These are phyloP conservation scores for Saxicola maurus DNA, from an alignment of 2,797 vertebrate species.

Conservation along the genomic window DNA sequence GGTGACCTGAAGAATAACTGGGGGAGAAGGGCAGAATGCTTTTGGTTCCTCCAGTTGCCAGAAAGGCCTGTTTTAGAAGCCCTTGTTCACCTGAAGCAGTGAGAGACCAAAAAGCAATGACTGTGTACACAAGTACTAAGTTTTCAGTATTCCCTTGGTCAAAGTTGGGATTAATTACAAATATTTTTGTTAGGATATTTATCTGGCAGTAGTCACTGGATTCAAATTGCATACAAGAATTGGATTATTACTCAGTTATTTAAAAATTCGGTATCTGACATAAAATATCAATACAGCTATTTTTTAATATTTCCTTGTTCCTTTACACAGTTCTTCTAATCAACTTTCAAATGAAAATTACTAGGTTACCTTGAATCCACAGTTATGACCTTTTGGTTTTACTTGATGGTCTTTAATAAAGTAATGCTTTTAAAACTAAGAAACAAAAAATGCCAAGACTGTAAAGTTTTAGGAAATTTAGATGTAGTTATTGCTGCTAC, in stretches of 20 bases:
- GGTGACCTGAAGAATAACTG: background rate
- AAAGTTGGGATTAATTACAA: background rate
- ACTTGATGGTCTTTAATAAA: background rate
- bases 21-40: background rate
- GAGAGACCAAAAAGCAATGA: background rate
- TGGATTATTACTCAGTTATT: background rate
- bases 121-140: accelerated
- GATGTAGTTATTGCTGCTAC: background rate
- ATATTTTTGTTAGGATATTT: background rate
- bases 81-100: background rate
- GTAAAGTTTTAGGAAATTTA: background rate
- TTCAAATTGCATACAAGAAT: background rate
- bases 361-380: background rate
- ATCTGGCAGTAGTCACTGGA: background rate
- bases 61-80: background rate
- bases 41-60: background rate
- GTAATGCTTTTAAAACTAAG: background rate
- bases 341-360: background rate
- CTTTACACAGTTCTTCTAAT: background rate
- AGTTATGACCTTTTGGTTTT: background rate
- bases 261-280: accelerated
- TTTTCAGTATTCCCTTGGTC: background rate
- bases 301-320: background rate
- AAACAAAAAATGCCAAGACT: background rate
- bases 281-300: background rate